Conservation (phyloP, 2,888 invertebrate species). For the Nineta flava region DNA sequence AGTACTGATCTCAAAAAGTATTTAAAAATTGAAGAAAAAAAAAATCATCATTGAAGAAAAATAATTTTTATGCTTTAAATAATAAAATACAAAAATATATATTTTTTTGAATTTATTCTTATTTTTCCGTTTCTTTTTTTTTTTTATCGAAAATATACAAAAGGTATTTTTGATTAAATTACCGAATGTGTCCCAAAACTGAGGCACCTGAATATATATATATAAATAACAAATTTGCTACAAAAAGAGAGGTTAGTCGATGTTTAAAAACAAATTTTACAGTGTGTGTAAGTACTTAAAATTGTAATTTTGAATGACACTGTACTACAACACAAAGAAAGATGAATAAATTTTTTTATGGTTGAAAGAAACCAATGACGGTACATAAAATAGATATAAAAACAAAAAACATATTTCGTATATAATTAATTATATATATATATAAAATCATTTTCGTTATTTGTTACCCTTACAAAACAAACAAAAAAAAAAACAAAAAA, state of each 20-base stretch:
- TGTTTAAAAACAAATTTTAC: not conserved
- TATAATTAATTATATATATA: no score
- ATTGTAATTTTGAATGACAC: not conserved
- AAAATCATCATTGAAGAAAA: not conserved
- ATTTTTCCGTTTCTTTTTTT: no score
- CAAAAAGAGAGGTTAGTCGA: not conserved
- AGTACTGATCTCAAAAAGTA: not conserved
- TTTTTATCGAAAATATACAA: no score
- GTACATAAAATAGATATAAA: not conserved
- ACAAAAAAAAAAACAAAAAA: not conserved
- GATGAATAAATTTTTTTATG: no score
- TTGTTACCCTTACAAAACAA: conserved; percentile 11
- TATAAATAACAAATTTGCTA: not conserved
- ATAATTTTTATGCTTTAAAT: not conserved
- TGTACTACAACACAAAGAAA: not conserved
- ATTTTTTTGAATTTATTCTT: no score
- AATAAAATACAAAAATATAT: not conserved
- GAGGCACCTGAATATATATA: not conserved
- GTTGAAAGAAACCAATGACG: no score
- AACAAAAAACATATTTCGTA: not conserved
- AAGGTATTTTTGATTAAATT: no score
- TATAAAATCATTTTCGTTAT: conserved; percentile 11
- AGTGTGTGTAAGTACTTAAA: not conserved
- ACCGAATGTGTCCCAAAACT: no score
- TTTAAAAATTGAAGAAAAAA: not conserved